A percentile compares a stretch with the other conserved stretches of the same genome.
Conservation (phyloP, 1,140 invertebrate genomes). For the Phymastichus coffea region DNA sequence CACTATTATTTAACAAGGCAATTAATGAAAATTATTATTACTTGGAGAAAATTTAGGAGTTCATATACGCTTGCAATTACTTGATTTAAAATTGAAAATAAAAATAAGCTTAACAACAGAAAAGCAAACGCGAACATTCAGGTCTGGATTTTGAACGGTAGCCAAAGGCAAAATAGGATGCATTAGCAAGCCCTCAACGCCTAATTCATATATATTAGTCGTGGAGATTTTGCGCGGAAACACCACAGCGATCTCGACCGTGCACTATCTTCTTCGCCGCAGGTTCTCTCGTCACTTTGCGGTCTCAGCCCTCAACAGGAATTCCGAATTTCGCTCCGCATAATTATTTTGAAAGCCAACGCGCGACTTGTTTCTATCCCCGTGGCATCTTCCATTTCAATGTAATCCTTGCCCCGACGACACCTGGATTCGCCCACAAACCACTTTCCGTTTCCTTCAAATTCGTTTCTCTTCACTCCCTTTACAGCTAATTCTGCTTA, state of each 20-base stretch:
- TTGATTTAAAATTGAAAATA: no score
- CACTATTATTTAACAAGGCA: no score
- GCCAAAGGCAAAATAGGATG: no score
- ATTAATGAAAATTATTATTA: no score
- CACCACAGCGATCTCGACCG: no score
- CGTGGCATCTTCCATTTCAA: constrained; percentile 26
- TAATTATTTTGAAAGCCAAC: constrained; percentile 27
- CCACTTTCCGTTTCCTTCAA: background rate
- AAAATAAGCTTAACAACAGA: no score
- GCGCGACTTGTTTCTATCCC: no score
- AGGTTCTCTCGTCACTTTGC: background rate
- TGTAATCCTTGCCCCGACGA: constrained; percentile 9
- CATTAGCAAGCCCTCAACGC: no score
- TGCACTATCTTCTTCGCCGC: background rate
- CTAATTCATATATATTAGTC: background rate
- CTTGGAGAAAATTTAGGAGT: no score
- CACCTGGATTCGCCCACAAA: background rate
- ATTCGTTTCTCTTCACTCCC: background rate
- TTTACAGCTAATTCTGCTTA: background rate
- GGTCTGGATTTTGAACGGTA: no score
- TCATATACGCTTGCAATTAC: no score
- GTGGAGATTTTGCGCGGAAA: background rate
- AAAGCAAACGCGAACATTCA: no score
- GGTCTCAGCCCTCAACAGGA: background rate
- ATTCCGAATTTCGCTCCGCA: background rate